These are phyloP conservation scores for silkworm (Bombyx mori) DNA, from an alignment of 1,140 invertebrate genomes.

Conservation along the genomic window ASM3026992v2 NC_085124.1:4498501-4499000, in stretches of 20 bases:
- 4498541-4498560: background rate
- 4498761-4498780: constrained; percentile 20
- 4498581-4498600: constrained; percentile 2
- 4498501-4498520: too few relatives aligned
- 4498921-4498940: too few relatives aligned
- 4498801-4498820: constrained; percentile 21
- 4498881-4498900: too few relatives aligned
- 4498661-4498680: constrained; percentile 31
- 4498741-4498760: constrained; percentile 40
- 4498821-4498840: constrained; percentile 4
- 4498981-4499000: too few relatives aligned
- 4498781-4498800: constrained; percentile 19
- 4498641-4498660: constrained; percentile 18
- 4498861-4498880: too few relatives aligned
- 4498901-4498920: too few relatives aligned
- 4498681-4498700: constrained; percentile 27
- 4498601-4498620: background rate
- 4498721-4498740: constrained; percentile 41
- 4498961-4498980: too few relatives aligned
- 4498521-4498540: too few relatives aligned
- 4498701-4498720: constrained; percentile 44
- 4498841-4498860: too few relatives aligned
- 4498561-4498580: background rate
- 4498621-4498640: constrained; percentile 5
- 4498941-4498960: too few relatives aligned